These are phyloP conservation scores for Arctopsyche grandis DNA, from an alignment of 1,140 invertebrate genomes.

Conservation along the genomic window DNA sequence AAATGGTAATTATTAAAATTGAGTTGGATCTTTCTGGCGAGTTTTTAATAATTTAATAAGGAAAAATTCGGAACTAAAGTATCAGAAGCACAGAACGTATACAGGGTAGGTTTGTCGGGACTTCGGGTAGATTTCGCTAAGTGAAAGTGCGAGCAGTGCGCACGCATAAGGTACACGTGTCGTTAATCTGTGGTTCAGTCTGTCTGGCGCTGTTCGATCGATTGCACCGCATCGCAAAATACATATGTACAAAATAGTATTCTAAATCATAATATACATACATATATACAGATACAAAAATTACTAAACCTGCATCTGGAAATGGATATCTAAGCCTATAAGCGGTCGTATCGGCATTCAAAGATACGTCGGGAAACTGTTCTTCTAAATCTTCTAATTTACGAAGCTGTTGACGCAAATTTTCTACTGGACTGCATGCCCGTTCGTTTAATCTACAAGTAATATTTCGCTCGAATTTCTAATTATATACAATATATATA, in stretches of 20 bases:
- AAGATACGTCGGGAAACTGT: conserved; percentile 75
- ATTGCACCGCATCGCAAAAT: too few species aligned
- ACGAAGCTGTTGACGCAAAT: conserved; percentile 77
- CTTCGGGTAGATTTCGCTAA: too few species aligned
- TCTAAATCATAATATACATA: background rate
- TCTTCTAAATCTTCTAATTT: conserved; percentile 84
- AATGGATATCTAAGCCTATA: conserved; percentile 81
- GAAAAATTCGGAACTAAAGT: too few species aligned
- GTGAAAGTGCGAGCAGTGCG: too few species aligned
- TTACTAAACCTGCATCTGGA: conserved; percentile 69
- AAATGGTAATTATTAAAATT: too few species aligned
- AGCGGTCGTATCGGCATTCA: conserved; percentile 72
- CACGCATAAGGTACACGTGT: too few species aligned
- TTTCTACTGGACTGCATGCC: conserved; percentile 77
- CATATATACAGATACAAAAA: background rate
- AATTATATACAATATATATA: conserved; percentile 4
- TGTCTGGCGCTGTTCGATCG: background rate
- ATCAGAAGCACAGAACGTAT: too few species aligned
- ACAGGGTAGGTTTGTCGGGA: too few species aligned
- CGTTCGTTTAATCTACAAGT: conserved; percentile 62
- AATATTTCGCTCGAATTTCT: background rate
- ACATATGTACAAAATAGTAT: background rate
- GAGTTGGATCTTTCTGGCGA: too few species aligned
- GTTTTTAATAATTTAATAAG: too few species aligned
- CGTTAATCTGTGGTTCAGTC: too few species aligned